Percentiles rank a stretch among this genome's conserved stretches.
Conservation (phyloP, 2,113 vertebrate species). For the Etia nguti region DNA sequence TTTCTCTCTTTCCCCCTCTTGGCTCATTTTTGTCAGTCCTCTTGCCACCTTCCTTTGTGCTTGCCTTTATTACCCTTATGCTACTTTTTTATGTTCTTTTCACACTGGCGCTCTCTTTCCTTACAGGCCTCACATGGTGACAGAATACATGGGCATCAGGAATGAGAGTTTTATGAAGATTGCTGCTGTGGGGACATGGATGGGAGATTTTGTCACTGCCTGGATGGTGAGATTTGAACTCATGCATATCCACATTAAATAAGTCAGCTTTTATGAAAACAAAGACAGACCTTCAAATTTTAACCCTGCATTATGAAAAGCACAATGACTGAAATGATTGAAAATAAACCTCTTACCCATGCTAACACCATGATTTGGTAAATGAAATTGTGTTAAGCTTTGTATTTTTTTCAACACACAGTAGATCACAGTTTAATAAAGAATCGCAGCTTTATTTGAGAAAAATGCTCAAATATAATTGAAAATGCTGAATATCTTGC, state of each 20-base stretch:
- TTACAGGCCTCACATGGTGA: conserved; percentile 89
- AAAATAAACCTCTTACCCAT: not conserved
- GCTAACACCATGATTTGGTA: not conserved
- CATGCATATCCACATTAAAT: not conserved
- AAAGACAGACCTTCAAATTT: not conserved
- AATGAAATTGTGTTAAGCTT: not conserved
- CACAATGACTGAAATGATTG: not conserved
- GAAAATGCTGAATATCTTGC: not conserved
- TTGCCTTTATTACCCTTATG: not conserved
- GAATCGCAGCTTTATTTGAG: not conserved
- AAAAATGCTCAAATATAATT: not conserved
- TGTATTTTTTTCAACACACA: not conserved
- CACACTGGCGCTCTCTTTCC: not conserved
- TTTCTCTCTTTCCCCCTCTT: conserved; percentile 15
- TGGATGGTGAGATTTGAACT: conserved; percentile 89
- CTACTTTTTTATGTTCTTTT: not conserved
- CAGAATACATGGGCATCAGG: conserved; percentile 96
- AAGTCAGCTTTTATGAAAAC: not conserved
- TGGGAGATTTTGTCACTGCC: conserved; percentile 98
- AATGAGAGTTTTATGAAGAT: conserved; percentile 99
- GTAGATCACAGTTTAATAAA: not conserved
- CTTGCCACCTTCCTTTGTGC: not conserved
- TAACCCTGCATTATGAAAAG: not conserved
- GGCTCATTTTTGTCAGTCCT: not conserved
- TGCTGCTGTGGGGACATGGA: conserved; percentile 96